Conservation (phyloP, 2,888 invertebrate species). For the Thera britannica region DNA sequence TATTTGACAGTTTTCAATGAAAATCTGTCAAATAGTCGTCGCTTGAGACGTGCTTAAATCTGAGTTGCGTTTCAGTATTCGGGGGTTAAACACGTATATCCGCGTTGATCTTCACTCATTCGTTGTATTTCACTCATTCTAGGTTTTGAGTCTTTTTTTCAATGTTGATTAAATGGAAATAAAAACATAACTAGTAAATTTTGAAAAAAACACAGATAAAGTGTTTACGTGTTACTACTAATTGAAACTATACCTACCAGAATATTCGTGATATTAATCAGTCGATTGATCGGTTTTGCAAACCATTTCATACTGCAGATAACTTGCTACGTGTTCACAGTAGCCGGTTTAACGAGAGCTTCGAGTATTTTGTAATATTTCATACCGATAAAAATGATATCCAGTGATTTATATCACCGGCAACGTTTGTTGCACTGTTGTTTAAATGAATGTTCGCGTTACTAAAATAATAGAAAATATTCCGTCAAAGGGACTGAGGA, state of each 20-base stretch:
- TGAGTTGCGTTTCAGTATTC: no score
- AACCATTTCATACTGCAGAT: constrained; percentile 56
- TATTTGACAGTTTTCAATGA: no score
- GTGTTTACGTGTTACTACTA: not conserved
- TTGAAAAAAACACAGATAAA: no score
- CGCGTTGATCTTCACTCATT: no score
- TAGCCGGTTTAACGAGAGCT: constrained; percentile 57
- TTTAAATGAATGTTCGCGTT: constrained; percentile 47
- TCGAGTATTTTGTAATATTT: constrained; percentile 56
- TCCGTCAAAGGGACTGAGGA: constrained; percentile 52
- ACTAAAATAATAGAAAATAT: constrained; percentile 54
- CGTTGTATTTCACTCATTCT: no score
- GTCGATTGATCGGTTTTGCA: constrained; percentile 46
- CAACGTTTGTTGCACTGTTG: constrained; percentile 49
- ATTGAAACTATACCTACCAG: not conserved
- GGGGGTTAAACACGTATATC: not conserved
- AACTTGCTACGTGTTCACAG: constrained; percentile 55
- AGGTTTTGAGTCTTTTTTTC: no score
- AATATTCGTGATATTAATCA: constrained; percentile 25
- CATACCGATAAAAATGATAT: constrained; percentile 54
- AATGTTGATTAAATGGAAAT: no score
- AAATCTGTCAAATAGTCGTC: no score
- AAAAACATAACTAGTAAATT: no score
- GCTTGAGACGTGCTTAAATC: no score
- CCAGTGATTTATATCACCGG: constrained; percentile 55